Percentiles rank a stretch among this genome's conserved stretches.
Conservation (phyloP, 2,797 vertebrate species). For the Danio jaintianensis region DNA sequence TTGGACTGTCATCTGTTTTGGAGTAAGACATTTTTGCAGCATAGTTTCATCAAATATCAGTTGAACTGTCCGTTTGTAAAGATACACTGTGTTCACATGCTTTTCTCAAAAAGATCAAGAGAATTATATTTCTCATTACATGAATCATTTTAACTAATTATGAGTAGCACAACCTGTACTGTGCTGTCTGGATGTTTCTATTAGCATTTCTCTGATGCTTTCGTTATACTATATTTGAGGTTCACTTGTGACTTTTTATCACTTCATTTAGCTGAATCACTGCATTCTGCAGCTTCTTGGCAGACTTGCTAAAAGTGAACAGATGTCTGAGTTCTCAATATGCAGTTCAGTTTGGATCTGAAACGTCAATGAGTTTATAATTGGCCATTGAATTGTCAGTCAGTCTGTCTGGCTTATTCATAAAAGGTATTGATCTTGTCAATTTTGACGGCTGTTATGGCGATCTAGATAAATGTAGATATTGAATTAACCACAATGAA, state of each 20-base stretch:
- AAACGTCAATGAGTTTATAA: neutral
- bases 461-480: neutral
- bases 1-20: too few relatives aligned
- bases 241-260: neutral
- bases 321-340: conserved; percentile 14
- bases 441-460: neutral
- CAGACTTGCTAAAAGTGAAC: conserved; percentile 17
- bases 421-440: conserved; percentile 4
- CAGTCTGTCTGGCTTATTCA: neutral
- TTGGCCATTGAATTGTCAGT: neutral
- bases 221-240: neutral
- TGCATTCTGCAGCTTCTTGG: neutral
- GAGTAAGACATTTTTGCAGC: neutral
- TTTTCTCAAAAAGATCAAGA: neutral
- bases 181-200: neutral
- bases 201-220: neutral
- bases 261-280: conserved; percentile 9
- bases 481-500: neutral
- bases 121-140: neutral
- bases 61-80: neutral
- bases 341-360: neutral
- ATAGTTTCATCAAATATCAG: neutral
- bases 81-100: neutral
- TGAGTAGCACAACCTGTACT: neutral
- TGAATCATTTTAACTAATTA: neutral